Base-by-base conservation (phyloP, 1,140 invertebrate species). In the Rhizoglyphus robini region DNA sequence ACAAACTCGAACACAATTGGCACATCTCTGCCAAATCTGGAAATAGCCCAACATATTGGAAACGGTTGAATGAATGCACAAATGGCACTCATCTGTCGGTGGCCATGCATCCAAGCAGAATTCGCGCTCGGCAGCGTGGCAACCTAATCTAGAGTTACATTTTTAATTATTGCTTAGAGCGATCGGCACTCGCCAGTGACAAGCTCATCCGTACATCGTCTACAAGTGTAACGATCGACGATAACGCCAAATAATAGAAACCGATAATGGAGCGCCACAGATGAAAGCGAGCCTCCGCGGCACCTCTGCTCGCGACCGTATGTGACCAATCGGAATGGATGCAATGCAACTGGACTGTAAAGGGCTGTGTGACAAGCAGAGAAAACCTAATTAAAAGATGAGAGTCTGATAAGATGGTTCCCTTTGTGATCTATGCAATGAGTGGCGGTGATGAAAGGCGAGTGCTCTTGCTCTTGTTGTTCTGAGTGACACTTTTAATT, bases 341-440 rank as follows among this genome's bases (percentile, higher is more conserved):
- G n/a, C n/a, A n/a, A n/a, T n/a, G n/a, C n/a, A n/a, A n/a, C n/a
- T n/a, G n/a, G n/a, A n/a, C n/a, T n/a, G n/a, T n/a, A n/a, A n/a
- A n/a, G n/a, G n/a, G n/a, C n/a, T n/a, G n/a, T n/a, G n/a, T n/a
- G n/a, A n/a, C n/a, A n/a, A 25, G 23, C 51, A 20, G 23, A 32
- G 23, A 54, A 54, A 54, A 54, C 23, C 51, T 54, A 54, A 54
- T 54, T 54, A 54, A 54, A 54, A 54, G 51, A 54, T 54, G 51
- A 54, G 51, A 54, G 20, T 23, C 8, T 54, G 51, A 54, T 54
- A 54, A 54, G 51, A 54, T 23, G 51, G 8, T 15, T 5, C 51
- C 23, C 41, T 46, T 23, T 46, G 41, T 46, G 41, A 46, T 46
- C 41, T 46, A 46, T 46, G 41, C 41, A 46, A 46, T 15, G 15